These are phyloP conservation scores for Rapana venosa DNA, from an alignment of 2,888 invertebrate genomes.

Conservation along the genomic window DNA sequence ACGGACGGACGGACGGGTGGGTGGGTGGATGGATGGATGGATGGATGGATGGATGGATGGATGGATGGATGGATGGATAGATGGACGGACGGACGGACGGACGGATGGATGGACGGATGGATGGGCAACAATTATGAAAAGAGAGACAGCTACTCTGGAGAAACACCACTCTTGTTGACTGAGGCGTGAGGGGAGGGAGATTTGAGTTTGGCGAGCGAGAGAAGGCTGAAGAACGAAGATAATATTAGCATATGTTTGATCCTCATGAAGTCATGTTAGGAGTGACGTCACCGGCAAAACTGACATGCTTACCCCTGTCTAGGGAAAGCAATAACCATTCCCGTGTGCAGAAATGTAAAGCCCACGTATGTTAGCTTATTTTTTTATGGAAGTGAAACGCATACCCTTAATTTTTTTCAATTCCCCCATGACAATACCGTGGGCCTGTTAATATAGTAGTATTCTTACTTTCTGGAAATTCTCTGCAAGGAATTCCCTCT, in stretches of 20 bases:
- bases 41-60: slow-evolving; percentile 27
- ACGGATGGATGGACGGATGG: not conserved
- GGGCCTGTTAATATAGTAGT: no score
- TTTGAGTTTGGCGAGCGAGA: not conserved
- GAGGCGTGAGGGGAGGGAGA: not conserved
- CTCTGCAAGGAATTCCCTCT: no score
- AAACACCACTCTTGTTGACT: not conserved
- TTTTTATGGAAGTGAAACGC: no score
- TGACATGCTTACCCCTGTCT: no score
- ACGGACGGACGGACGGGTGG: slow-evolving; percentile 4
- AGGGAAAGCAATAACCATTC: no score
- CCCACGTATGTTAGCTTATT: no score
- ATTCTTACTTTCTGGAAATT: no score
- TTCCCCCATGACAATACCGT: no score
- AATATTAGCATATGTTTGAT: not conserved
- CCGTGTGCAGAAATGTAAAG: no score
- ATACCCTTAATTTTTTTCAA: no score
- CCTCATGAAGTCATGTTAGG: not conserved
- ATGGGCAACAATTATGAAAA: not conserved
- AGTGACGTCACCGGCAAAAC: not conserved
- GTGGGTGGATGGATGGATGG: slow-evolving; percentile 24
- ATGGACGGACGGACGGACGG: no score
- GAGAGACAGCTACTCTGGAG: not conserved
- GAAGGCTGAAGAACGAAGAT: not conserved
- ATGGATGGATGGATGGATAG: not conserved